Evolutionary conservation across 2,113 vertebrate species (phyloP).

Genomic region (Xyliphius kryptos): DNA sequence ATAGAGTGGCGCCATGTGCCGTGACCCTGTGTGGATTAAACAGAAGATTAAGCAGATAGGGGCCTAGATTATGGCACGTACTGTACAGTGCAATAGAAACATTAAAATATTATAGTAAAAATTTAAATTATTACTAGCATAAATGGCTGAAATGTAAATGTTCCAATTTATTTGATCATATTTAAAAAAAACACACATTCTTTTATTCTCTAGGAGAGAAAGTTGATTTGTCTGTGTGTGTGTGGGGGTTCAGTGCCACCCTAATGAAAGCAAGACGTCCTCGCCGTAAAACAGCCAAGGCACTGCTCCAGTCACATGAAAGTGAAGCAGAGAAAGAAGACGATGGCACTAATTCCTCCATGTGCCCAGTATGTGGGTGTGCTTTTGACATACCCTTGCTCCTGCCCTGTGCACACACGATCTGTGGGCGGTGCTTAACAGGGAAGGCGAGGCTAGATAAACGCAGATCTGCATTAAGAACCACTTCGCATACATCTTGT

Average conservation of each 20-base stretch:
- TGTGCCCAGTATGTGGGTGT: conserved; percentile 50
- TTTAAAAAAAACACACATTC: too few species aligned
- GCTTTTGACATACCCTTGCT: conserved; percentile 42
- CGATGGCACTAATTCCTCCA: conserved; percentile 20
- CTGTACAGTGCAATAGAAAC: too few species aligned
- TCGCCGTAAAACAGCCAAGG: not conserved
- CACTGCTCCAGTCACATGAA: not conserved
- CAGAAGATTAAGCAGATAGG: too few species aligned
- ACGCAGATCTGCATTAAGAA: not conserved
- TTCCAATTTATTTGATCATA: too few species aligned
- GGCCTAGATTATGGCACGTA: too few species aligned
- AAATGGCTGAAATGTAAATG: too few species aligned
- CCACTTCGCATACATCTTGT: not conserved
- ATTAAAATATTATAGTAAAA: too few species aligned
- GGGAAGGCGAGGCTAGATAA: conserved; percentile 24
- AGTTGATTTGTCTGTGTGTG: too few species aligned
- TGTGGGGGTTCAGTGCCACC: not conserved
- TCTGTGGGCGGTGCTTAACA: conserved; percentile 52
- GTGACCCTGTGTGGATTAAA: too few species aligned
- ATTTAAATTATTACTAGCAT: too few species aligned
- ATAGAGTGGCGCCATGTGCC: too few species aligned
- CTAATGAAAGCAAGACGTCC: conserved; percentile 35
- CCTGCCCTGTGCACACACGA: conserved; percentile 61
- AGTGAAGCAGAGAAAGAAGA: conserved; percentile 19
- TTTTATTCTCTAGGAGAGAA: too few species aligned